Evolutionary conservation across 2,113 vertebrate genomes (phyloP).

Genomic region (Nothoprocta pentlandii): DNA sequence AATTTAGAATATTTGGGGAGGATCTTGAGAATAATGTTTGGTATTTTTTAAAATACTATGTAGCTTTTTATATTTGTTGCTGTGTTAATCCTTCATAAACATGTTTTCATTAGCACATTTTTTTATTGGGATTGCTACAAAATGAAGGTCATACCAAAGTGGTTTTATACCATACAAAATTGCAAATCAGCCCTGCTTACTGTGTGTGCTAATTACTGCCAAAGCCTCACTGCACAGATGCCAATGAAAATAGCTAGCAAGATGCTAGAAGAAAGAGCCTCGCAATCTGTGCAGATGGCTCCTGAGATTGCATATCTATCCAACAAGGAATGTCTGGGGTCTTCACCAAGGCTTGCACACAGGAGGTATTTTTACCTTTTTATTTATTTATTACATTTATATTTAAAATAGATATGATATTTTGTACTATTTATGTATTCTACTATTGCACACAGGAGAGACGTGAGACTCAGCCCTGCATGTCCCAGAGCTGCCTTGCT

Average conservation of each 20-base stretch:
- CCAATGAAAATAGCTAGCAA: background rate
- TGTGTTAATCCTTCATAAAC: slow-evolving; percentile 34
- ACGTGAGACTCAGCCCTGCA: background rate
- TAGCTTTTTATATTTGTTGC: slow-evolving; percentile 29
- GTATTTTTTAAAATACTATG: background rate
- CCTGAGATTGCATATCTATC: background rate
- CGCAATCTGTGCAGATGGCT: background rate
- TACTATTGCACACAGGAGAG: background rate
- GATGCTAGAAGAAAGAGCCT: background rate
- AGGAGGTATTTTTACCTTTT: background rate
- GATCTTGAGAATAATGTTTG: slow-evolving; percentile 36
- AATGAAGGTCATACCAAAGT: slow-evolving; percentile 36
- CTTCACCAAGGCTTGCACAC: background rate
- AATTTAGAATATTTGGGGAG: slow-evolving; percentile 5
- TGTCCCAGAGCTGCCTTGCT: background rate
- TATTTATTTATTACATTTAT: background rate
- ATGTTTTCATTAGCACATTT: slow-evolving; percentile 35
- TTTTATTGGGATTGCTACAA: slow-evolving; percentile 42
- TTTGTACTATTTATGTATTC: background rate
- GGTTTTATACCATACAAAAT: background rate
- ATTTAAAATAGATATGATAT: no score
- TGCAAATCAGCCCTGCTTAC: background rate
- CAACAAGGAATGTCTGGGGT: background rate
- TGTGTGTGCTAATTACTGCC: background rate
- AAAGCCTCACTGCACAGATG: background rate